Base-by-base conservation (phyloP, 2,797 vertebrate species). In the Silurus aristotelis region DNA sequence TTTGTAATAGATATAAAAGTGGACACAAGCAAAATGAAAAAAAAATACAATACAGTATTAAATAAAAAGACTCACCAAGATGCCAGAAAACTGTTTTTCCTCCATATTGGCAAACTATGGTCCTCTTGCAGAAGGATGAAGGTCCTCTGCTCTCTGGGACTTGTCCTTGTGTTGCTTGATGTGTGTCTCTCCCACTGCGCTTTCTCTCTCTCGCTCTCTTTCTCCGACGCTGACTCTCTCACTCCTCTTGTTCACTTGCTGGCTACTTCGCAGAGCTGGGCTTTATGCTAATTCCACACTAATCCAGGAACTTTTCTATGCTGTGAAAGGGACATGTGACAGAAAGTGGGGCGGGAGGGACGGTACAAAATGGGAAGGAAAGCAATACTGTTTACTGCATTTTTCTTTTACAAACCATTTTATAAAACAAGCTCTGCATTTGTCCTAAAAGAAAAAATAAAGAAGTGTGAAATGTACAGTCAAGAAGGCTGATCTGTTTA, bases 231-330 rank as follows among this genome's bases (percentile, higher is more conserved):
- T 77, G 73, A 48, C 84, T 56, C 84, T 75, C 90, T 84, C 81
- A 89, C 85, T 87, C 89, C 86, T 87, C 90, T 91, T 91, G 85
- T 82, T 89, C 83, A 84, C 82, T 86, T 52, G 84, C 83, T 87
- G 82, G 72, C 83, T 88, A 83, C 60, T 87, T 91, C 84, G 89
- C 91, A 88, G 88, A 91, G 90, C 90, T 92, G 89, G 91, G 92
- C 92, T 95, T 94, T 95, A 94, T 91, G 90, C 91, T 93, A 95
- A 93, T 94, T 94, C 95, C 94, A 91, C 90, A 89, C 92, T 95
- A 95, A 95, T 95, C 95, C 95, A 93, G 93, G 94, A 95, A 95
- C 94, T 95, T 95, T 96, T 95, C 95, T 94, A 95, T 93, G 92
- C 94, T 95, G 94, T 95, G 93, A 95, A 95, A 94, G 85, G 93